phyloP scores from a whole-genome alignment of 2,113 vertebrate species.

The Lichenostomus cassidix region DNA sequence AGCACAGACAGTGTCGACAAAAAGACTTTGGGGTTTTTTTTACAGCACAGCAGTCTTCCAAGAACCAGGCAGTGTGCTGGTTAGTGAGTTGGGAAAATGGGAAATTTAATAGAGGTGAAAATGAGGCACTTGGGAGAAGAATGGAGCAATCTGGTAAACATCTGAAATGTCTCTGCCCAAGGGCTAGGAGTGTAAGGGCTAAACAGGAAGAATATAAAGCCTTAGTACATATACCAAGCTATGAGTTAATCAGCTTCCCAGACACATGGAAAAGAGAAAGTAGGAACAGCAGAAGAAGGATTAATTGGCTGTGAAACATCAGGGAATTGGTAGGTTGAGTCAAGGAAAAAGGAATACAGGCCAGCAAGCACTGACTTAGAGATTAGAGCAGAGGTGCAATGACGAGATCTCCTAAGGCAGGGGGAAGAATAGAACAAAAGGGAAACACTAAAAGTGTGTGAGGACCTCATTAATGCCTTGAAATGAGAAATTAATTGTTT shows the following conservation, averaged over 20 bases:
- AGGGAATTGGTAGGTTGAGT: slow-evolving; percentile 39
- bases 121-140: slow-evolving; percentile 37
- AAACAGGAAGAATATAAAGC: slow-evolving; percentile 45
- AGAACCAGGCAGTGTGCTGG: neutral
- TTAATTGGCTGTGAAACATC: slow-evolving; percentile 58
- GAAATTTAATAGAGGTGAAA: slow-evolving; percentile 56
- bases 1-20: neutral
- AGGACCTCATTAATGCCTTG: neutral
- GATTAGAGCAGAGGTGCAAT: neutral
- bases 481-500: slow-evolving; percentile 9
- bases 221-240: slow-evolving; percentile 31
- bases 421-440: neutral
- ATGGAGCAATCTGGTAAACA: slow-evolving; percentile 31
- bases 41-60: neutral
- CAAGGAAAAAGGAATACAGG: slow-evolving; percentile 8
- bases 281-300: slow-evolving; percentile 35
- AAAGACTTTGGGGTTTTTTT: neutral
- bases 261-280: slow-evolving; percentile 44
- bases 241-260: slow-evolving; percentile 45
- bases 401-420: neutral
- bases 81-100: slow-evolving; percentile 41
- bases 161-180: slow-evolving; percentile 40
- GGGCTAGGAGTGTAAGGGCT: neutral
- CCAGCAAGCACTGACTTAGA: neutral
- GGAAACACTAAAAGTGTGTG: neutral